Evolutionary conservation across 2,113 vertebrate genomes (phyloP).

Genomic region (Indicator maculatus): DNA sequence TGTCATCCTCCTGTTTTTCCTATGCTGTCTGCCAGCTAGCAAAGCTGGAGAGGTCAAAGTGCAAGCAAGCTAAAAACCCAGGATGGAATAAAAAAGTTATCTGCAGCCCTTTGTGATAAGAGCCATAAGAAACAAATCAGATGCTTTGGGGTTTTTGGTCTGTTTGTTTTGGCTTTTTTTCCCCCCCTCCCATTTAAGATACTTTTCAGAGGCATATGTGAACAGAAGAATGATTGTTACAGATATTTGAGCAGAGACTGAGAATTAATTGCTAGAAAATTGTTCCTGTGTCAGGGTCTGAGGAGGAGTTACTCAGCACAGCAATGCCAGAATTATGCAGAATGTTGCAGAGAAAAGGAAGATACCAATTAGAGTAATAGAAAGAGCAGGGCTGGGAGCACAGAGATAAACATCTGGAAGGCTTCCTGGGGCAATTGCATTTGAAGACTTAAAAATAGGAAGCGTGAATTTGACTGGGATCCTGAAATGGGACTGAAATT

Average conservation of each 20-base stretch:
- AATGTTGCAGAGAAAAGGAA: conserved; percentile 13
- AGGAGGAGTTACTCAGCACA: neutral
- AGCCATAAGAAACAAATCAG: neutral
- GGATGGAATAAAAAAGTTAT: neutral
- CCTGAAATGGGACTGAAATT: conserved; percentile 25
- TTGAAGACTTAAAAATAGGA: conserved; percentile 37
- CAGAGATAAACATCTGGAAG: conserved; percentile 51
- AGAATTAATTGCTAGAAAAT: neutral
- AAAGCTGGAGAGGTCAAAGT: neutral
- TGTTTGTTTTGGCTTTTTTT: too few relatives aligned
- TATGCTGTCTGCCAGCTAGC: neutral
- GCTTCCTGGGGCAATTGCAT: conserved; percentile 25
- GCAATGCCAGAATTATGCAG: neutral
- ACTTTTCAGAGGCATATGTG: neutral
- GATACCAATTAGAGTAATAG: conserved; percentile 20
- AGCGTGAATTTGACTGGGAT: conserved; percentile 9
- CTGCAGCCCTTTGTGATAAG: neutral
- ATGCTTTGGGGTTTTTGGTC: neutral
- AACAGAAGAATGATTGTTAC: neutral
- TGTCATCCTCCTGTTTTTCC: neutral
- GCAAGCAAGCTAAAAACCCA: neutral
- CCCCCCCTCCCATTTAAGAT: neutral
- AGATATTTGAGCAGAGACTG: neutral
- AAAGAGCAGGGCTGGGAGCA: conserved; percentile 18
- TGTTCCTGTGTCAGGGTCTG: neutral